Evolutionary conservation across 2,797 vertebrate species (phyloP).

Genomic region (Scolopax bukidnonensis): DNA sequence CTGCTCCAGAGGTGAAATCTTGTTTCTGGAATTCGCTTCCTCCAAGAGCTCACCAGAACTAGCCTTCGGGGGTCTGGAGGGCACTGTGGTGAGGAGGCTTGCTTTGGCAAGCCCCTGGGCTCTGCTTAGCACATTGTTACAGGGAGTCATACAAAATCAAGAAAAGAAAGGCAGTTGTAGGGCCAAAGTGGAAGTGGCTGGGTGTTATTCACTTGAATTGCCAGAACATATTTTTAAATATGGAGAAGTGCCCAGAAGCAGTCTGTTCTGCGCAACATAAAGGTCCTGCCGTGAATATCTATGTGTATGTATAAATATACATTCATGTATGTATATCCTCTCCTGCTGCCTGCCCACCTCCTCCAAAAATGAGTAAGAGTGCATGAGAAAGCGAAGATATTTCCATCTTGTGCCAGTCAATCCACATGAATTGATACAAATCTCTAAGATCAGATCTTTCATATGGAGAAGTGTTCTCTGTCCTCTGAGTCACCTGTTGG

Average conservation of each 20-base stretch:
- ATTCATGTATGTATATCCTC: not conserved
- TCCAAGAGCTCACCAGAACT: not conserved
- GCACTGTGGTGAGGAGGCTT: not conserved
- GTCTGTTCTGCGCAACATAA: not conserved
- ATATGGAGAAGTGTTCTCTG: not conserved
- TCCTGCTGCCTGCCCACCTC: not conserved
- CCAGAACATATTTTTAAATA: slow-evolving; percentile 8
- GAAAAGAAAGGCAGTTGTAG: not conserved
- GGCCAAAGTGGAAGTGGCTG: slow-evolving; percentile 41
- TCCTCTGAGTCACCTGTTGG: not conserved
- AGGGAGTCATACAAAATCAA: not conserved
- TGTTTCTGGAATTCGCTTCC: slow-evolving; percentile 36
- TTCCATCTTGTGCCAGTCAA: fast-evolving
- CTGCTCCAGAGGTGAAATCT: not conserved
- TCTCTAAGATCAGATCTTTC: not conserved
- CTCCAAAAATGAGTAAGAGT: not conserved
- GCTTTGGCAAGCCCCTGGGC: not conserved
- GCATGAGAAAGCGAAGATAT: not conserved
- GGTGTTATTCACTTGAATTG: not conserved
- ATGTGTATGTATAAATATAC: not conserved
- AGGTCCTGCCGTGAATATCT: not conserved
- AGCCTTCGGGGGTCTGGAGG: not conserved
- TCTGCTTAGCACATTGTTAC: not conserved
- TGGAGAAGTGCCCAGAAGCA: slow-evolving; percentile 6
- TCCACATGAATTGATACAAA: not conserved